phyloP scores from a whole-genome alignment of 92 coral and sea anemone genomes.

The Scolanthus callimorphus region DNA sequence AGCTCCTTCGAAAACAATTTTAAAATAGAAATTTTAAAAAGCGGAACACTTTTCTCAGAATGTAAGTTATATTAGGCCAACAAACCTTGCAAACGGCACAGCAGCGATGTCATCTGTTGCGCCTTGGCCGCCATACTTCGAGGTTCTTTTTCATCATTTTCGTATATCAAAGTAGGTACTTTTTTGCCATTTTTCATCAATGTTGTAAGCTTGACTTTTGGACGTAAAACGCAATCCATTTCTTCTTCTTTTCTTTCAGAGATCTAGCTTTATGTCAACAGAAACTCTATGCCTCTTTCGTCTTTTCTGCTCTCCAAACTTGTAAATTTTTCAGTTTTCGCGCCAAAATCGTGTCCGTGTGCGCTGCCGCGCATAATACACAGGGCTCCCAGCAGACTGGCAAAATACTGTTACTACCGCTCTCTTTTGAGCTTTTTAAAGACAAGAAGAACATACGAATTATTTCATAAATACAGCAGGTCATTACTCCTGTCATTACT shows the following conservation, averaged over 20 bases:
- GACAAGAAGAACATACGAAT: too few relatives aligned
- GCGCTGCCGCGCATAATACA: not conserved
- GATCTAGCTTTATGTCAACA: not conserved
- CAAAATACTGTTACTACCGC: too few relatives aligned
- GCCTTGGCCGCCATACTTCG: not conserved
- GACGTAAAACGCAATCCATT: not conserved
- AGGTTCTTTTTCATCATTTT: not conserved
- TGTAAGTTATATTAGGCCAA: too few relatives aligned
- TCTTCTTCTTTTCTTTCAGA: too few relatives aligned
- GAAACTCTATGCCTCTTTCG: not conserved
- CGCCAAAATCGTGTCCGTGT: not conserved
- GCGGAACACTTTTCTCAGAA: too few relatives aligned
- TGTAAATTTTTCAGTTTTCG: not conserved
- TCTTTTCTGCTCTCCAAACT: not conserved
- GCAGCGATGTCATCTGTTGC: slow-evolving; percentile 11
- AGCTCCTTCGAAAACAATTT: too few relatives aligned
- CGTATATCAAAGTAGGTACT: not conserved
- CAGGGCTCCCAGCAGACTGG: not conserved
- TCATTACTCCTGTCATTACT: too few relatives aligned
- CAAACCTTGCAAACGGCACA: slow-evolving; percentile 66
- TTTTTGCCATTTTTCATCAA: not conserved
- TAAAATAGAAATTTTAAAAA: not conserved
- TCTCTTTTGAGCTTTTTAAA: too few relatives aligned
- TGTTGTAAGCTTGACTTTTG: not conserved
- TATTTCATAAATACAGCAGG: too few relatives aligned